These are phyloP conservation scores for Carduelis carduelis DNA, from an alignment of 2,797 vertebrate species.

Conservation along the genomic window DNA sequence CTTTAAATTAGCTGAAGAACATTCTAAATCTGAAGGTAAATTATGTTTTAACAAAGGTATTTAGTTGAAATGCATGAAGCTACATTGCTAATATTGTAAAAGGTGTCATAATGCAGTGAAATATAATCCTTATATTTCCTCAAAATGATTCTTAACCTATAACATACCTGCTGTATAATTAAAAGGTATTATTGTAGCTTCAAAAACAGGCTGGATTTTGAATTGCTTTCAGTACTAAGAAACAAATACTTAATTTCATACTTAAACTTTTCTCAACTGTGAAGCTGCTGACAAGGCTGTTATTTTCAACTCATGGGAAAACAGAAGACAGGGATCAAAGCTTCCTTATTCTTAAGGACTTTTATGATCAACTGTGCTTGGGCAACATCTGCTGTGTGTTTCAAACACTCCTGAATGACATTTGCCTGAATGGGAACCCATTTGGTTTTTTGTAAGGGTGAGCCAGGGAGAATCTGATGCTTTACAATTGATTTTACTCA, in stretches of 20 bases:
- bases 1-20: not conserved
- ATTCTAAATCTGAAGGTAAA: not conserved
- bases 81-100: not conserved
- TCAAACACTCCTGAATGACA: not conserved
- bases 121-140: not conserved
- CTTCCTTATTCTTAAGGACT: not conserved
- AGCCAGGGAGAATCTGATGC: not conserved
- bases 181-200: not conserved
- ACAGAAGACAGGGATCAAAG: not conserved
- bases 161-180: not conserved
- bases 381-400: not conserved
- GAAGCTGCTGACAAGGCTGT: not conserved
- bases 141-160: not conserved
- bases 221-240: not conserved
- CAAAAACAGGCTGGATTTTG: not conserved
- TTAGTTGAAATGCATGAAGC: not conserved
- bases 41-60: not conserved
- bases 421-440: not conserved
- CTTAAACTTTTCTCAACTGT: not conserved
- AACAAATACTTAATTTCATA: not conserved
- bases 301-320: not conserved
- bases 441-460: not conserved
- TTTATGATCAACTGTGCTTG: not conserved
- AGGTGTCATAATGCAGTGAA: not conserved
- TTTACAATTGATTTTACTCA: not conserved